Base-by-base conservation (phyloP, 1,140 invertebrate genomes). In the Pogonomyrmex barbatus region DNA sequence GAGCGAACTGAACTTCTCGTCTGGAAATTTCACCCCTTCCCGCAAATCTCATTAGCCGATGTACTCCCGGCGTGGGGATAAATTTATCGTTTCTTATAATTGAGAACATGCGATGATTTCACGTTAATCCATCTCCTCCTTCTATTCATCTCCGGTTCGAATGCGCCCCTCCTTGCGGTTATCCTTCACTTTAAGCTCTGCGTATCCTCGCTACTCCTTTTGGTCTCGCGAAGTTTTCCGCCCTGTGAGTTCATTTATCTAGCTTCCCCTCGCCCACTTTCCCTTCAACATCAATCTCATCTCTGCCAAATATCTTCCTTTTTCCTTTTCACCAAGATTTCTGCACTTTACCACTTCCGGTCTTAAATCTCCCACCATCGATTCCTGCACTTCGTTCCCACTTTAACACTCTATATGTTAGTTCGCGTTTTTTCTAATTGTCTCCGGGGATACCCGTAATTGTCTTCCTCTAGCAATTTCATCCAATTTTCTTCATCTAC, bases 231-330 rank as follows among this genome's bases (percentile, higher is more conserved):
- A 45, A 82, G 50, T 58, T 82, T 56, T 33, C 39, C 47, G 47
- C 10, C 17, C 45, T 39, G 65, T 30, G 78, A 58, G 67, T 82
- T 82, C 79, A 82, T 82, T 68, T 71, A 71, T 82, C 67, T 58
- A 58, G 6, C 24, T 10, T 73, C 39, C 33, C 30, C 33, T 39
- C 33, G 10, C 12, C 45, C 77, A 54, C 30, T 71, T 52, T 17
- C 12, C 67, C 33, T 47, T 58, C 52, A 30, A 47, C 79, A 45
- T 82, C 50, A 71, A 82, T 73, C 52, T 71, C 76, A 79, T n/a
- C 60, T 36, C 39, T 42, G 36, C 62, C 79, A 47, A 82, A 65
- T 67, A 67, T 84, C 45, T 78, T 76, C 17, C 47, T 47, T 67
- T 85, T 54, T 45, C 45, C 30, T 77, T 60, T 36, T 54, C 39